A percentile compares a stretch with the other conserved stretches of the same genome.
phyloP scores from a whole-genome alignment of 2,888 invertebrate species.

The Philopedon plagiatum region DNA sequence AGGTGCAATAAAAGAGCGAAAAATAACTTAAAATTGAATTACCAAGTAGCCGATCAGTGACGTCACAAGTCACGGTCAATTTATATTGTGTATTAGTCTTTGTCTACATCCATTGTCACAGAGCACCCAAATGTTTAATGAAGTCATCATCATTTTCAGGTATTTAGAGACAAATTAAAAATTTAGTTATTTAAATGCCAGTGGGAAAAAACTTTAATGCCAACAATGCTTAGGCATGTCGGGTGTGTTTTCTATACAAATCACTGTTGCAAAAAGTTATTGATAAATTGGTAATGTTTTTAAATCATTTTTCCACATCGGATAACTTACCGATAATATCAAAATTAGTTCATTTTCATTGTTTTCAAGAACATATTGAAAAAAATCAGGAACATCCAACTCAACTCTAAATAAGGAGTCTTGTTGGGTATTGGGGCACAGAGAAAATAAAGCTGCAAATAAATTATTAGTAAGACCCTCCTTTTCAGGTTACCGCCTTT shows the following conservation, averaged over 20 bases:
- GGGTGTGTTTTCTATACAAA: background rate
- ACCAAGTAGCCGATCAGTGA: background rate
- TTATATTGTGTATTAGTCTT: background rate
- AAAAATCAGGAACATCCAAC: too few species aligned
- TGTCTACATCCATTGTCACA: background rate
- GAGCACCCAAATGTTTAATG: conserved; percentile 1
- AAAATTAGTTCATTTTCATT: too few species aligned
- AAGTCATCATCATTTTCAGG: background rate
- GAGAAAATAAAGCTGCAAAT: too few species aligned
- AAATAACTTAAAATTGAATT: background rate
- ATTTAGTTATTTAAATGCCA: background rate
- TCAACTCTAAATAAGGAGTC: too few species aligned
- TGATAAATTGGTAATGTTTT: too few species aligned
- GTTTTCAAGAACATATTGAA: too few species aligned
- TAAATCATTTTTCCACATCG: too few species aligned
- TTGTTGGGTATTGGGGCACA: too few species aligned
- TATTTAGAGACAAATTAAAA: conserved; percentile 1
- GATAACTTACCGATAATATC: too few species aligned
- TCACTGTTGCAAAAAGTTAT: too few species aligned
- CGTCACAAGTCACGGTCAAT: background rate
- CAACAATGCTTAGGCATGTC: background rate
- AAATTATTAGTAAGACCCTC: too few species aligned
- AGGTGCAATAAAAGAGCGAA: background rate
- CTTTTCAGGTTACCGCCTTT: too few species aligned
- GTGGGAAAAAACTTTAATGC: background rate